phyloP scores from a whole-genome alignment of 2,797 vertebrate genomes.

The Salmo trutta region DNA sequence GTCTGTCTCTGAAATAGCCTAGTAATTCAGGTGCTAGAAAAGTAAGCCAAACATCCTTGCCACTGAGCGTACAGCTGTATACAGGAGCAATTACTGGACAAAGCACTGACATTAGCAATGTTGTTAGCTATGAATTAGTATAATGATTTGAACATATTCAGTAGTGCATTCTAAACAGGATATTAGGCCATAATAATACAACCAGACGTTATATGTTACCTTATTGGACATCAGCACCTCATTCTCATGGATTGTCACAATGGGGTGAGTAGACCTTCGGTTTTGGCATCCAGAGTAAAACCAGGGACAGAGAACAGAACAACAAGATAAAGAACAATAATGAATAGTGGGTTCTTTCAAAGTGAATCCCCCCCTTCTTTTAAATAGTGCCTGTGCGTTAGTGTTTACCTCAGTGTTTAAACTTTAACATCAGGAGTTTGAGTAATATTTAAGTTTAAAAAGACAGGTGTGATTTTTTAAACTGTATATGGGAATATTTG shows the following conservation, averaged over 20 bases:
- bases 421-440: no score
- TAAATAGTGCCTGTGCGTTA: no score
- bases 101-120: no score
- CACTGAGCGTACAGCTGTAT: not conserved
- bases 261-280: slow-evolving; percentile 68
- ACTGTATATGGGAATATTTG: no score
- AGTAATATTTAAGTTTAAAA: no score
- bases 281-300: not conserved
- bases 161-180: no score
- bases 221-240: slow-evolving; percentile 70
- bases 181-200: no score
- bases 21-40: not conserved
- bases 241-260: slow-evolving; percentile 76
- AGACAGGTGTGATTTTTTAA: no score
- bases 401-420: no score
- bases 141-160: no score
- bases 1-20: not conserved
- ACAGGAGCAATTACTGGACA: not conserved
- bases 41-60: not conserved
- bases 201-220: slow-evolving; percentile 55
- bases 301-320: not conserved
- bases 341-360: not conserved
- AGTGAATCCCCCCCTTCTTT: not conserved
- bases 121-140: no score
- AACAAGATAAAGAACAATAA: not conserved